These are phyloP conservation scores for Calliopum simillimum DNA, from an alignment of 2,888 invertebrate species.

Conservation along the genomic window DNA sequence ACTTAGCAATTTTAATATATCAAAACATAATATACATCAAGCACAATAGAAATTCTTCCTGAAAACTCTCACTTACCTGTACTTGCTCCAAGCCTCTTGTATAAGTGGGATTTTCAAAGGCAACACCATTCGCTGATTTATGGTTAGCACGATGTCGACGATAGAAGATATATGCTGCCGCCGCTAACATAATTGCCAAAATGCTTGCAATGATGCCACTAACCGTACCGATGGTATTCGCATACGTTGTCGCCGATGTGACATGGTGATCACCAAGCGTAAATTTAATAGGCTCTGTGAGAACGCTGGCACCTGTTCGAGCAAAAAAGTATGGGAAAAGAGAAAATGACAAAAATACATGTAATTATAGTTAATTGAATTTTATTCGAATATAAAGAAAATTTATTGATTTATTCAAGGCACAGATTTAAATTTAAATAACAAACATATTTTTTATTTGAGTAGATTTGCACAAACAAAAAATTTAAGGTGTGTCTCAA, in stretches of 20 bases:
- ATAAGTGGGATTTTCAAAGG: slow-evolving; percentile 88
- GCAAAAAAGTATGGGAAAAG: slow-evolving; percentile 9
- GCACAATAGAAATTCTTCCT: no score
- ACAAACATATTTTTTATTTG: neutral
- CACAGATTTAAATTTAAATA: neutral
- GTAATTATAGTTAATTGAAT: no score
- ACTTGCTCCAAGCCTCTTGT: slow-evolving; percentile 81
- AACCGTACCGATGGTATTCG: slow-evolving; percentile 65
- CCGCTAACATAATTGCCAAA: slow-evolving; percentile 63
- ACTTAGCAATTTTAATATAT: neutral
- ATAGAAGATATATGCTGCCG: slow-evolving; percentile 65
- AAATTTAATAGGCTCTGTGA: slow-evolving; percentile 80
- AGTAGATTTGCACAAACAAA: no score
- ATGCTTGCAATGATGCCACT: slow-evolving; percentile 67
- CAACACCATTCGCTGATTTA: slow-evolving; percentile 74
- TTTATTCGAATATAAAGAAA: no score
- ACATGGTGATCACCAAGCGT: slow-evolving; percentile 80
- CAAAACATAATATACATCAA: no score
- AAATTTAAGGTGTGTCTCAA: no score
- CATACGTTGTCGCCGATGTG: slow-evolving; percentile 73
- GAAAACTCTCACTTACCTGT: slow-evolving; percentile 70
- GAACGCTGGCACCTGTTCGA: slow-evolving; percentile 75
- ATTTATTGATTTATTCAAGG: neutral
- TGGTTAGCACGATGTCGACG: slow-evolving; percentile 62
- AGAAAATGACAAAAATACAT: neutral